Base-by-base conservation (phyloP, 2,888 invertebrate species). In the Apoderus coryli region DNA sequence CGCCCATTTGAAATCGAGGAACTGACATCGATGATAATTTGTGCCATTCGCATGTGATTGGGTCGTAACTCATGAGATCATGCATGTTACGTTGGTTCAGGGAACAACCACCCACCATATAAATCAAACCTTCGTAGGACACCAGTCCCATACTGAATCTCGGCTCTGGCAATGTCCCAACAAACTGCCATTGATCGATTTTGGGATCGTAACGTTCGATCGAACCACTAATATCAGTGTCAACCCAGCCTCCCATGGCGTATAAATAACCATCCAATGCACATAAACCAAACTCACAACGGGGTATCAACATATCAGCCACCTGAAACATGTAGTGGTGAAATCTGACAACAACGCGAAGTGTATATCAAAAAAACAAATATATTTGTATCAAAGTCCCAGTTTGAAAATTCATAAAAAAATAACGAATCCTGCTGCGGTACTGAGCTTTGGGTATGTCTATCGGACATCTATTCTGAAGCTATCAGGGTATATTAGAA, bases 211-310 rank as follows among this genome's bases (percentile, higher is more conserved):
- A 92, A 44, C 77, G 70, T 54, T 92, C 92, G 39, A 92, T 81
- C 1, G 81, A 76, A 13, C 79, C 77, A 2, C 86, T 88, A 53
- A 90, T 85, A 52, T 88, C 86, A 37, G 81, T 79, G 1, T 89
- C 90, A 16, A 90, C 77, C 89, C 90, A 90, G 3, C 92, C 92
- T 24, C 92, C 90, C 44, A 92, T 74, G 0, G 88, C 89, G 53
- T 81, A 86, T 35, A 92, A 59, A 46, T 71, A 72, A 14, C 82
- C 84, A 43, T 82, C 76, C 56, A 82, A 69, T 9, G 81, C 78
- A 48, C 85, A 84, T 38, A 89, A 60, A 2, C 90, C 89, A 53
- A 90, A 84, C 55, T 88, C 89, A 59, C 88, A 90, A 12, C 92
- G 67, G 1, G 85, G 80, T 43, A 81, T 78, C 38, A 76, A 72